Evolutionary conservation across 2,797 vertebrate species (phyloP).

Genomic region (Euthynnus affinis): DNA sequence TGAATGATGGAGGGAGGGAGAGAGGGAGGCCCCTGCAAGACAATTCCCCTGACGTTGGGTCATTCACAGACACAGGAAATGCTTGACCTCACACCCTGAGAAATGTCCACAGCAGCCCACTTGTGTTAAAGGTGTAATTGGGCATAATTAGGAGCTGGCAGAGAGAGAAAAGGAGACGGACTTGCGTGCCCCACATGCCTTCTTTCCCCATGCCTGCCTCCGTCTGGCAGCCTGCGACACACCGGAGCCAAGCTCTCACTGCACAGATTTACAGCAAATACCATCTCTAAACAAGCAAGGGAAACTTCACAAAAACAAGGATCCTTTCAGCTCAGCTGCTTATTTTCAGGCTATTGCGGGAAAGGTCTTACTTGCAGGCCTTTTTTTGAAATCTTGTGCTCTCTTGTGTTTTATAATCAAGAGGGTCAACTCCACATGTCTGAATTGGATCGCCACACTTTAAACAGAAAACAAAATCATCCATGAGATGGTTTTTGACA

Average conservation of each 20-base stretch:
- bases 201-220: constrained; percentile 63
- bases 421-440: constrained; percentile 17
- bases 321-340: constrained; percentile 67
- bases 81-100: constrained; percentile 86
- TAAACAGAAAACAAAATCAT: constrained; percentile 31
- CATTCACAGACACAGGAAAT: constrained; percentile 87
- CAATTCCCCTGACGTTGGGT: constrained; percentile 80
- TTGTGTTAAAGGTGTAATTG: constrained; percentile 88
- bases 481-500: constrained; percentile 30
- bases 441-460: constrained; percentile 12
- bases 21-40: constrained; percentile 71
- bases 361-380: constrained; percentile 4
- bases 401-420: constrained; percentile 25
- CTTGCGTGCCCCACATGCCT: constrained; percentile 68
- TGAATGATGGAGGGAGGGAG: constrained; percentile 74
- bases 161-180: constrained; percentile 71
- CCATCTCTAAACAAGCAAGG: constrained; percentile 64
- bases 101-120: constrained; percentile 82
- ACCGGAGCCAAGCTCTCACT: constrained; percentile 69
- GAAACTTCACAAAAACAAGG: constrained; percentile 70
- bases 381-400: constrained; percentile 34
- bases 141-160: constrained; percentile 85
- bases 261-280: constrained; percentile 76
- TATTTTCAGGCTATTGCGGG: constrained; percentile 38
- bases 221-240: constrained; percentile 68